Base-by-base conservation (phyloP, 2,888 invertebrate species). In the Tolmerus cingulatus region DNA sequence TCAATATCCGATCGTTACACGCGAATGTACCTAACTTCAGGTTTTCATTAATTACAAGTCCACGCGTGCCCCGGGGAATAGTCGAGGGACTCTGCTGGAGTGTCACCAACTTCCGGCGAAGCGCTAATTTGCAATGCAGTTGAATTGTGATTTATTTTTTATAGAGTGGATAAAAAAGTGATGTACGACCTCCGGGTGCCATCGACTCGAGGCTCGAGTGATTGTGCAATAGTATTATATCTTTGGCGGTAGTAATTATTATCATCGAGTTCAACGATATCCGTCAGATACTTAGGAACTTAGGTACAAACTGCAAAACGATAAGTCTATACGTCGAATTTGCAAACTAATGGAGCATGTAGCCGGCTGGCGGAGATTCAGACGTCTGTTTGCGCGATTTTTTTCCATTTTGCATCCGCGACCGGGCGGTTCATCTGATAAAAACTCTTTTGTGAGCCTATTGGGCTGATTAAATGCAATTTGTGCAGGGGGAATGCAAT, bases 381-480 rank as follows among this genome's bases (percentile, higher is more conserved):
- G 74, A 16, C 37, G 37, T 34, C 76, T n/a, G 76, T 40, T 12
- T 40, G 40, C 12, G 16, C 30, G 76, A 30, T 19, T 23, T 2
- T 74, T 4, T 9, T 27, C 7, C 9, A 12, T 8, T 27, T 16
- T 76, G n/a, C 16, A 27, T 74, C n/a, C 19, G 37, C 37, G 34
- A n/a, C 12, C 7, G 8, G 43, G 0, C 16, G 34, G 23, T 55
- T 55, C 55, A 81, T 55, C 55, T 34, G 81, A 81, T 55, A 34
- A 51, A 51, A 37, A 9, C 14, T 30, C 55, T 81, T 81, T 81
- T 81, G 55, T 81, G 27, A 34, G 55, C 30, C 81, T 55, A 55
- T 81, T 81, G 27, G 40, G 51, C 27, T 81, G 81, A 55, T 30
- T 55, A 81, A 81, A 81, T 55, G 81, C 81, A 81, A 81, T 81